phyloP scores from a whole-genome alignment of 2,888 invertebrate species.

The Tetragnatha montana region DNA sequence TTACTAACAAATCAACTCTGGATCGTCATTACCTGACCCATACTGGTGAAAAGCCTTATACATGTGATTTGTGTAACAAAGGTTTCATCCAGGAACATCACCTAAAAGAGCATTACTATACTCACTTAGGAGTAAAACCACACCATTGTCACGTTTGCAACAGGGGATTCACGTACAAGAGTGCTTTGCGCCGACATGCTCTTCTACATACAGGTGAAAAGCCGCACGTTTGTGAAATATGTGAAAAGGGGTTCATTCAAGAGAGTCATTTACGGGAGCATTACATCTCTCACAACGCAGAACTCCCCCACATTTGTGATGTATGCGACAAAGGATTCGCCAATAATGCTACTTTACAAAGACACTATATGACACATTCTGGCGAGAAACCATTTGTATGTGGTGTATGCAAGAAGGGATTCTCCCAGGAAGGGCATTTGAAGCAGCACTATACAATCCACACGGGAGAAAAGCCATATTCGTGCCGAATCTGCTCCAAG shows the following conservation, averaged over 20 bases:
- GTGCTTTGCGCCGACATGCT: constrained; percentile 49
- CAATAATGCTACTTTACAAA: constrained; percentile 59
- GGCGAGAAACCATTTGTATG: constrained; percentile 56
- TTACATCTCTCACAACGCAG: constrained; percentile 63
- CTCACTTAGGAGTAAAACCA: constrained; percentile 58
- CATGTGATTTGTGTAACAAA: constrained; percentile 56
- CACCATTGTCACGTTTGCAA: constrained; percentile 46
- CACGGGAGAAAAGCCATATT: constrained; percentile 51
- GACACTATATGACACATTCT: constrained; percentile 52
- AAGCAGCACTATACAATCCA: constrained; percentile 52
- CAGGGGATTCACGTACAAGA: constrained; percentile 60
- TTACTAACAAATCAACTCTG: constrained; percentile 64
- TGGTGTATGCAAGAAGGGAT: constrained; percentile 50
- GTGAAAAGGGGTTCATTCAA: constrained; percentile 61
- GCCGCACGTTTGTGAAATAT: constrained; percentile 63
- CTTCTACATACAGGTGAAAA: constrained; percentile 59
- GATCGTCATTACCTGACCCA: constrained; percentile 64
- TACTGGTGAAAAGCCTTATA: constrained; percentile 63
- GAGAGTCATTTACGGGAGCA: constrained; percentile 61
- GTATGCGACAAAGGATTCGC: constrained; percentile 63
- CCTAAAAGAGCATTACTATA: constrained; percentile 60
- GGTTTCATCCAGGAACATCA: constrained; percentile 68
- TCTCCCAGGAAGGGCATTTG: constrained; percentile 58
- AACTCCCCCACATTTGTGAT: constrained; percentile 59
- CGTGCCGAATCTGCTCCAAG: constrained; percentile 40